Conservation (phyloP, 2,797 vertebrate species). For the Lates japonicus region DNA sequence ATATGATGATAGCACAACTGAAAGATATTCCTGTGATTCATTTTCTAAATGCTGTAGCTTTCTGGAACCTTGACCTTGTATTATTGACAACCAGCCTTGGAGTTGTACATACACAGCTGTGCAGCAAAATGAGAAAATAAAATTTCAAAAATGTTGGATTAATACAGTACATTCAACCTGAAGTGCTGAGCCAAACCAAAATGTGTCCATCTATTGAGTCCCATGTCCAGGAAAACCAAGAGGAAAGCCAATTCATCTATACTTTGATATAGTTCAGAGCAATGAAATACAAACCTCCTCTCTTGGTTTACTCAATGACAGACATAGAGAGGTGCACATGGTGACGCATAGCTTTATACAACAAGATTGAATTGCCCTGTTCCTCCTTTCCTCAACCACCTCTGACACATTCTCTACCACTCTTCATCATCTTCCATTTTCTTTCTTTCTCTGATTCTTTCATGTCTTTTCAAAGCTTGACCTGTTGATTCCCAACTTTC, state of each 20-base stretch:
- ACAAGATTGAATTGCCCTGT: background rate
- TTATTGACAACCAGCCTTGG: background rate
- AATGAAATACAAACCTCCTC: background rate
- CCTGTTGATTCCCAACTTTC: constrained; percentile 2
- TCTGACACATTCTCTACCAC: background rate
- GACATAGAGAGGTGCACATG: background rate
- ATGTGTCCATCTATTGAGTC: background rate
- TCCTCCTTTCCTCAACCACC: background rate
- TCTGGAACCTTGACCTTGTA: background rate
- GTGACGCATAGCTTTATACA: background rate
- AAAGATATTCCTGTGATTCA: background rate
- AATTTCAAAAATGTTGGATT: background rate
- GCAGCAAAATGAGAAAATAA: background rate
- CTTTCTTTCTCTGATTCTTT: background rate
- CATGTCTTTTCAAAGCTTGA: background rate
- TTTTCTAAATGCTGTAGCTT: background rate
- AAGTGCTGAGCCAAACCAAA: background rate
- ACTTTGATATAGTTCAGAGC: background rate
- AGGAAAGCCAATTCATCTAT: background rate
- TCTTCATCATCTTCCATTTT: constrained; percentile 2
- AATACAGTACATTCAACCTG: background rate
- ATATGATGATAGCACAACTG: background rate
- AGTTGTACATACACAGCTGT: background rate
- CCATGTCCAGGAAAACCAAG: too few relatives aligned
- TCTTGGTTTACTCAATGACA: background rate